Evolutionary conservation across 2,888 invertebrate species (phyloP).

Genomic region (Metellina segmentata): DNA sequence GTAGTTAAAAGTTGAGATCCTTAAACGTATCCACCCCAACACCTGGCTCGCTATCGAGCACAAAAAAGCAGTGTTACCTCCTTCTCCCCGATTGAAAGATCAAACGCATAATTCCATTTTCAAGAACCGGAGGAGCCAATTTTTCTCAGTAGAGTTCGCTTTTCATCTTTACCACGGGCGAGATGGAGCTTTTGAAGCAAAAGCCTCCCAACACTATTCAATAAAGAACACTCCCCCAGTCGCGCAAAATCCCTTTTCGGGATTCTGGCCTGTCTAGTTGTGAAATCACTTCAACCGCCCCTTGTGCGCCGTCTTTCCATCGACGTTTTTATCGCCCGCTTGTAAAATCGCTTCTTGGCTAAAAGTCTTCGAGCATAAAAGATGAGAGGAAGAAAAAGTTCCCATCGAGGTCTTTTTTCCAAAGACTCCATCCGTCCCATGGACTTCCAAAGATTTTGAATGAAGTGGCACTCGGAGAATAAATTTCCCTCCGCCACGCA

Average conservation of each 20-base stretch:
- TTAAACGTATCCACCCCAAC: no score
- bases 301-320: neutral
- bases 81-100: neutral
- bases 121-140: neutral
- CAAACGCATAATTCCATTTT: neutral
- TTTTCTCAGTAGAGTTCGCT: neutral
- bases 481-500: neutral
- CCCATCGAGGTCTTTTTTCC: no score
- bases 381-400: neutral
- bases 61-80: neutral
- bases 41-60: no score
- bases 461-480: neutral
- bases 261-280: neutral
- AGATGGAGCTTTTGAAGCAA: neutral
- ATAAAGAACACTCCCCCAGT: neutral
- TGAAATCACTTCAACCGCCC: neutral
- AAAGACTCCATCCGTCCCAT: neutral
- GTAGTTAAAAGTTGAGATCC: no score
- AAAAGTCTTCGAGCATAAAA: neutral
- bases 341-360: neutral
- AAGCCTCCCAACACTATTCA: neutral
- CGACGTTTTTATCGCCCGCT: neutral
- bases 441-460: neutral
- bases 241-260: neutral
- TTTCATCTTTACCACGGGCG: neutral